Evolutionary conservation across 1,140 invertebrate genomes (phyloP).

Genomic region (Drosophila littoralis): DNA sequence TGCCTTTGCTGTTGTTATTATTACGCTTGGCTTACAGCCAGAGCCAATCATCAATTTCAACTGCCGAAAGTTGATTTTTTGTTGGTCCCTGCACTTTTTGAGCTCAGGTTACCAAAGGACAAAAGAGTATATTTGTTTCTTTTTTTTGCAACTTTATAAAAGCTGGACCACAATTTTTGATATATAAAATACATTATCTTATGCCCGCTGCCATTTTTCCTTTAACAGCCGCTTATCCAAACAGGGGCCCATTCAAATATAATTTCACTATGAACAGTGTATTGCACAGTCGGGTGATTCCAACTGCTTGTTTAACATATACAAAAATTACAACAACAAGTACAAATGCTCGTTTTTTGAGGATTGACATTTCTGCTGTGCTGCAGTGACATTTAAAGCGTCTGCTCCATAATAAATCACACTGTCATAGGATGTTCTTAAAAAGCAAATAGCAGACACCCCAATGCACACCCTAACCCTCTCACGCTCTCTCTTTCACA

Average conservation of each 20-base stretch:
- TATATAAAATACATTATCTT: background rate
- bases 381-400: conserved; percentile 73
- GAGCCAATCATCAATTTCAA: conserved; percentile 70
- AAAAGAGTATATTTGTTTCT: background rate
- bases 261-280: background rate
- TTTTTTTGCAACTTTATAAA: background rate
- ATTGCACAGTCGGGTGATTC: background rate
- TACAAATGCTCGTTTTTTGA: conserved; percentile 58
- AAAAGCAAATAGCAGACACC: conserved; percentile 52
- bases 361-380: conserved; percentile 67
- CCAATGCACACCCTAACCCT: background rate
- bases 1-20: conserved; percentile 11
- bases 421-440: conserved; percentile 65
- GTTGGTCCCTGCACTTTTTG: conserved; percentile 42
- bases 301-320: background rate
- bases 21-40: conserved; percentile 35
- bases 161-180: background rate
- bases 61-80: conserved; percentile 52
- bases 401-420: conserved; percentile 77
- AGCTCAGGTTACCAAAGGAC: background rate
- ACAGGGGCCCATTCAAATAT: background rate
- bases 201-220: too few relatives aligned
- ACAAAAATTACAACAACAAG: background rate
- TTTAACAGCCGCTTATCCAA: background rate
- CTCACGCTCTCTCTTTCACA: background rate